Percentiles rank a stretch among this genome's conserved stretches.
phyloP scores from a whole-genome alignment of 2,797 vertebrate genomes.

The Novumbra hubbsi region DNA sequence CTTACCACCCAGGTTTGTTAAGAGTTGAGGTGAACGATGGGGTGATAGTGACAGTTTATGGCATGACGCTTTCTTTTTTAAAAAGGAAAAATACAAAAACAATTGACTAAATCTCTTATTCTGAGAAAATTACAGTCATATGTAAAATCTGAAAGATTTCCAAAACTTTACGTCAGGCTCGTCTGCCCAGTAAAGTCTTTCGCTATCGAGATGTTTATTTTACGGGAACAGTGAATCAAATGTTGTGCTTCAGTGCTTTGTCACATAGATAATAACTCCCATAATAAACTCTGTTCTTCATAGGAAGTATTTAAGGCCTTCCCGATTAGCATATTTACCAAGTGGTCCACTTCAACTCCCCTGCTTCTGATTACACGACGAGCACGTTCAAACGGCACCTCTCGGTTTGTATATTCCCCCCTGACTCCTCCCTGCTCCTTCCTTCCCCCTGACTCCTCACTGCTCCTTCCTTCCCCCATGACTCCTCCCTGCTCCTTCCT shows the following conservation, averaged over 20 bases:
- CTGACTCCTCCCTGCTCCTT: neutral
- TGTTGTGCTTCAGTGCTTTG: neutral
- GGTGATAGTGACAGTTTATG: no score
- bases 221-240: neutral
- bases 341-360: neutral
- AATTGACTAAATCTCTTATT: neutral
- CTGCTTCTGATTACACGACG: no score
- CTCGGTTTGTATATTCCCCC: no score
- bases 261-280: neutral
- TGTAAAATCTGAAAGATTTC: neutral
- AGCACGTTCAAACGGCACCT: neutral
- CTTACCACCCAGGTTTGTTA: no score
- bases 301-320: neutral
- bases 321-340: no score
- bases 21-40: no score
- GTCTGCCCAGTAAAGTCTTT: no score
- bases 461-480: neutral
- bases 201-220: neutral
- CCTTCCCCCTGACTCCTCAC: no score
- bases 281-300: neutral
- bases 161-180: neutral
- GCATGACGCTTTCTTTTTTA: no score
- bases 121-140: neutral
- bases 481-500: neutral
- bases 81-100: no score